Base-by-base conservation (phyloP, 1,140 invertebrate genomes). In the Limonius californicus region DNA sequence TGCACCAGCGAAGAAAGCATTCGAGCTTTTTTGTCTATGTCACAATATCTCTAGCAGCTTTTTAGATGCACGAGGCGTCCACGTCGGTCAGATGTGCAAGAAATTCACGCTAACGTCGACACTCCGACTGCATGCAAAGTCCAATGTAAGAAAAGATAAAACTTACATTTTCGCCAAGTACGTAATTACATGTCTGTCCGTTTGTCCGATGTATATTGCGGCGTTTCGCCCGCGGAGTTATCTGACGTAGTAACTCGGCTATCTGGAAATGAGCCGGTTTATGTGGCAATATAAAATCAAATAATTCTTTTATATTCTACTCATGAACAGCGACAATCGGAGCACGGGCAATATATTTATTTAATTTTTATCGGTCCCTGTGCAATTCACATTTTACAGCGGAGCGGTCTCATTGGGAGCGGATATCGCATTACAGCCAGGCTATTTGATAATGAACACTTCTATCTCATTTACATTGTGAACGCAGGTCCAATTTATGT, bases 391-490 rank as follows among this genome's bases (percentile, higher is more conserved):
- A 58, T 57, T 58, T 43, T 58, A 54, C 32, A 55, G 61, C 20
- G 57, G 54, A 43, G 62, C 58, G 69, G 63, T 62, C 67, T 61
- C 65, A 65, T 65, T 59, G 67, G 63, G 61, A 65, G 55, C 62
- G 60, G 64, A 67, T 71, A 71, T 70, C 66, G 59, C 67, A 66
- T 71, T 71, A 70, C 68, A 61, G 60, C 61, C 68, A 65, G 70
- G 65, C 70, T 70, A 70, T 72, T 72, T 70, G 68, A 70, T 70
- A 72, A 72, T 72, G 70, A 70, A 70, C 68, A 62, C 64, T 71
- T 68, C 67, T 66, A 64, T 63, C 67, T 69, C 65, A 69, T 69
- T 71, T 69, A 68, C 69, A 71, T 69, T 65, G 59, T 58, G 56
- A 59, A 58, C 55, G 61, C 42, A 20, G 59, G 18, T 43, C 0